phyloP scores from a whole-genome alignment of 64 coral and sea anemone genomes.

The Montipora capricornis region DNA sequence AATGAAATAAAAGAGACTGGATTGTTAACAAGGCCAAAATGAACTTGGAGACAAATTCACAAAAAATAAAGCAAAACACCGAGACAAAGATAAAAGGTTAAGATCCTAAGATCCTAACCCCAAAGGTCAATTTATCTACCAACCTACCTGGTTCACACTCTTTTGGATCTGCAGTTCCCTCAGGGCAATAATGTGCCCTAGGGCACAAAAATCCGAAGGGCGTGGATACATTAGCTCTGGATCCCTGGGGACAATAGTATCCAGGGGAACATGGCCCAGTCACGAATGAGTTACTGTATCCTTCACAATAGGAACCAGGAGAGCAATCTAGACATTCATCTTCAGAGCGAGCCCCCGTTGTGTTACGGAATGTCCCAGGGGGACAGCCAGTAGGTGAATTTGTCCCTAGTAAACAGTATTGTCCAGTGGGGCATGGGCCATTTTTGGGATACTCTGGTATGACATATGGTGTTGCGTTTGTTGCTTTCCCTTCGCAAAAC shows the following conservation, averaged over 20 bases:
- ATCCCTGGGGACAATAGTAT: conserved; percentile 82
- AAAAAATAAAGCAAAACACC: too few relatives aligned
- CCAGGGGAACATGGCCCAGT: conserved; percentile 81
- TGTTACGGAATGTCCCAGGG: conserved; percentile 95
- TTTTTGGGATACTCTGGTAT: conserved; percentile 74
- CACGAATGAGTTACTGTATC: conserved; percentile 78
- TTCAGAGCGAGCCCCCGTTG: conserved; percentile 83
- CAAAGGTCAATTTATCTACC: neutral
- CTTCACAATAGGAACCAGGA: conserved; percentile 88
- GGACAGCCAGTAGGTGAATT: conserved; percentile 77
- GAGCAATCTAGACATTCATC: conserved; percentile 86
- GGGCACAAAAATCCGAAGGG: conserved; percentile 84
- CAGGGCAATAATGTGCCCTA: conserved; percentile 68
- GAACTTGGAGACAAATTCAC: too few relatives aligned
- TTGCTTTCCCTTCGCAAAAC: conserved; percentile 85
- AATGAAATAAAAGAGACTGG: too few relatives aligned
- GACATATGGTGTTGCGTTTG: conserved; percentile 67
- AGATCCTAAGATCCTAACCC: too few relatives aligned
- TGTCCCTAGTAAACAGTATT: conserved; percentile 84
- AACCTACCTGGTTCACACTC: conserved; percentile 81
- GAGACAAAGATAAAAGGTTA: too few relatives aligned
- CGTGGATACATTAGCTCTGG: conserved; percentile 85
- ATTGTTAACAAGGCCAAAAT: too few relatives aligned
- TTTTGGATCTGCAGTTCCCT: conserved; percentile 65
- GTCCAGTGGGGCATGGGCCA: conserved; percentile 78